Evolutionary conservation across 2,797 vertebrate species (phyloP).

Genomic region (Chiloscyllium punctatum): DNA sequence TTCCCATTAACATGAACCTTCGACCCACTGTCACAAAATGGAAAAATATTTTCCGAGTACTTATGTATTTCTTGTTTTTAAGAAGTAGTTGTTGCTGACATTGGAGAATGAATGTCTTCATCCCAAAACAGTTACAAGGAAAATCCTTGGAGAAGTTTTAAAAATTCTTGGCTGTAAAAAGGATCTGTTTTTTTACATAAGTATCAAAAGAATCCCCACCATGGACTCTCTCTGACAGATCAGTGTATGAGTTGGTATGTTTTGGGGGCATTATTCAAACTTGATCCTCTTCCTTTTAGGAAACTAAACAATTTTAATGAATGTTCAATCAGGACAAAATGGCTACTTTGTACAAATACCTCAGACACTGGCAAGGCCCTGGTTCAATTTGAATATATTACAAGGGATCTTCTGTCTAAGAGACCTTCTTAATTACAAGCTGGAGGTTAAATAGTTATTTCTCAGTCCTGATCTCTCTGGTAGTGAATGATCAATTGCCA

Average conservation of each 20-base stretch:
- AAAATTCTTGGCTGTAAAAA: background rate
- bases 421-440: background rate
- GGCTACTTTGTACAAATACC: background rate
- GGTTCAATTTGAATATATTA: background rate
- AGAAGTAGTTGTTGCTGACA: background rate
- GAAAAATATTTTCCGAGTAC: constrained; percentile 4
- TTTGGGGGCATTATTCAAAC: background rate
- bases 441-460: background rate
- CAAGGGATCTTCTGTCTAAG: background rate
- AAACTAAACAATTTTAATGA: constrained; percentile 24
- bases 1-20: background rate
- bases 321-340: background rate
- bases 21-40: background rate
- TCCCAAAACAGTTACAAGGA: background rate
- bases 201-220: background rate
- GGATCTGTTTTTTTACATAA: constrained; percentile 27
- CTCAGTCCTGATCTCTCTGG: too few species aligned
- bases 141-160: constrained; percentile 23
- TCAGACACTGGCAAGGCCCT: background rate
- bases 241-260: constrained; percentile 8
- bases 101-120: constrained; percentile 19
- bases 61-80: constrained; percentile 24
- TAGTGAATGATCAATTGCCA: background rate
- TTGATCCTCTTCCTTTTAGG: background rate
- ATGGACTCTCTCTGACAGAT: background rate